Evolutionary conservation across 2,888 invertebrate genomes (phyloP).

Genomic region (Leucoma salicis): DNA sequence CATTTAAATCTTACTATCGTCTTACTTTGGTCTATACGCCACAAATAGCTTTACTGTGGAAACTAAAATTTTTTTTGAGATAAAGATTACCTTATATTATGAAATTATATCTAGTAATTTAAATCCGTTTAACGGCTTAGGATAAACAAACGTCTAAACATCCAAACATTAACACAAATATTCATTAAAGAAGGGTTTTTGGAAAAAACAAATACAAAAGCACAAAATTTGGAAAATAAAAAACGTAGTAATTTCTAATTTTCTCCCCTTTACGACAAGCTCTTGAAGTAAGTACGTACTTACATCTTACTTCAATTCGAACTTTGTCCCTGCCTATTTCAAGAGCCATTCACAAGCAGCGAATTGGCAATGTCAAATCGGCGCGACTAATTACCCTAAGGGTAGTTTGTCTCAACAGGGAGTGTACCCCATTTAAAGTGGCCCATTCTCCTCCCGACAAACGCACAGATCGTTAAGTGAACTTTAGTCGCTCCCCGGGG

Average conservation of each 20-base stretch:
- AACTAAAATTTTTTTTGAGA: too few species aligned
- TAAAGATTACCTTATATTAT: too few species aligned
- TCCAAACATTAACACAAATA: too few species aligned
- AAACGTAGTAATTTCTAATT: neutral
- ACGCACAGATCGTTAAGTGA: neutral
- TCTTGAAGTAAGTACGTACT: slow-evolving; percentile 14
- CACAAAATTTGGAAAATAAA: too few species aligned
- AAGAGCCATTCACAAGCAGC: slow-evolving; percentile 13
- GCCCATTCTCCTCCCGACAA: slow-evolving; percentile 1
- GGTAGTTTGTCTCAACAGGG: slow-evolving; percentile 11
- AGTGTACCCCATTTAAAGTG: neutral
- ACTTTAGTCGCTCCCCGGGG: neutral
- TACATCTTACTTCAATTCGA: slow-evolving; percentile 9
- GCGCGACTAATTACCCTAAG: slow-evolving; percentile 24
- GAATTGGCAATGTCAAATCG: slow-evolving; percentile 21
- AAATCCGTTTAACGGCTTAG: too few species aligned
- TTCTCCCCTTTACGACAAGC: neutral
- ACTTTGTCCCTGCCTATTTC: slow-evolving; percentile 10
- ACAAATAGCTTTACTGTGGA: too few species aligned
- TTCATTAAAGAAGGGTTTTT: too few species aligned
- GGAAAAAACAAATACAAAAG: too few species aligned
- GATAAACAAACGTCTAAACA: too few species aligned
- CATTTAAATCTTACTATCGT: too few species aligned
- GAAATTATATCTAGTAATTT: too few species aligned
- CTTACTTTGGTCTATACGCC: too few species aligned